Base-by-base conservation (phyloP, 2,797 vertebrate species). In the Phylloscopus collybita region DNA sequence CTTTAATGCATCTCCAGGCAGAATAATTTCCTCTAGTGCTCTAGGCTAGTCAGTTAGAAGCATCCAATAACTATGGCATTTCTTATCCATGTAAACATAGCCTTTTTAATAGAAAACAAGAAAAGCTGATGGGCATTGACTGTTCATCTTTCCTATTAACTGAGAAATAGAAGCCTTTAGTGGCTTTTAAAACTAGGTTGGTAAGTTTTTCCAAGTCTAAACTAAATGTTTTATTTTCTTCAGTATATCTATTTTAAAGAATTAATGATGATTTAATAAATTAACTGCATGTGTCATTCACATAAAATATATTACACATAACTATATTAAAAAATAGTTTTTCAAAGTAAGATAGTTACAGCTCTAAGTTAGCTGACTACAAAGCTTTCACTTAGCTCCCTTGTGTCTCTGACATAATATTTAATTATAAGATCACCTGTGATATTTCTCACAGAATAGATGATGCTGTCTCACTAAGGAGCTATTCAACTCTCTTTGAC, bases 11-110 rank as follows among this genome's bases (percentile, higher is more conserved):
- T 90, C 75, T 74, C 47, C 50, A 74, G 50, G 93, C 84, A 88
- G 57, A 89, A 51, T 65, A 78, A 91, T 95, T 96, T 96, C 36
- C 69, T 94, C 60, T 80, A 34, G 30, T 74, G 87, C 79, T 93
- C 50, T 79, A 88, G 92, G 84, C 65, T 83, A 88, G 57, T 34
- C 54, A 88, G 80, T 53, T 76, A 91, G 67, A 94, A 97, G n/a
- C 73, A 88, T 59, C 27, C 66, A 93, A 56, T 60, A 90, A 72
- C 13, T 83, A 73, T 40, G 72, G 47, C 1, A 2, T 83, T 91
- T 86, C 42, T 80, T 80, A 80, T 66, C 61, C 72, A 45, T 96
- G 91, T 93, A 96, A 88, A 91, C 85, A 95, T 34, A 61, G 17
- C 5, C 26, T 26, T 82, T 91, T 88, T 66, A 56, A 89, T 13